These are phyloP conservation scores for Microctenopoma stevenorrisi DNA, from an alignment of 2,797 vertebrate species.

Conservation along the genomic window DNA sequence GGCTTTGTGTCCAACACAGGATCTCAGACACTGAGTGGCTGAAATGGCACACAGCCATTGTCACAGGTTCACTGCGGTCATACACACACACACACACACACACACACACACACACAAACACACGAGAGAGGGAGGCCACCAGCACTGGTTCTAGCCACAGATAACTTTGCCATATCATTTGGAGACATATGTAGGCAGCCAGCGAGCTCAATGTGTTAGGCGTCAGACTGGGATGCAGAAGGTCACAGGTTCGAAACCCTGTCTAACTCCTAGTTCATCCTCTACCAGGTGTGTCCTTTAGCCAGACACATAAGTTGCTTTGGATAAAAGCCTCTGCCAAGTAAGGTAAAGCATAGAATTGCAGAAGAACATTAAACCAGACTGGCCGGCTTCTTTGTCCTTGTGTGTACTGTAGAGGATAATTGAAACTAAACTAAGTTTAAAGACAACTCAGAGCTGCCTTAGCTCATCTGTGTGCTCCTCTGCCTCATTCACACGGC, in stretches of 20 bases:
- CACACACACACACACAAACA: constrained; percentile 25
- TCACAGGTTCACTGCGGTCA: constrained; percentile 69
- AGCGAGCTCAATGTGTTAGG: no score
- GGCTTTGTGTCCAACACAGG: constrained; percentile 76
- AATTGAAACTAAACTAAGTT: neutral
- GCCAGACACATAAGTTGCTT: no score
- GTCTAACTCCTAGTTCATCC: no score
- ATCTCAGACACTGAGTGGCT: constrained; percentile 65
- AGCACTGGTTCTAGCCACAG: constrained; percentile 6
- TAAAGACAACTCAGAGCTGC: neutral
- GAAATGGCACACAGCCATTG: constrained; percentile 72
- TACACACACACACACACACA: constrained; percentile 31
- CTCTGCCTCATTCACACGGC: neutral
- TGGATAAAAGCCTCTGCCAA: no score
- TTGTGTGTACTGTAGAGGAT: constrained; percentile 9
- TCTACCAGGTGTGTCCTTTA: no score
- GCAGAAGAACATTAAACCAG: constrained; percentile 7
- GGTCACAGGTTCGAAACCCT: no score
- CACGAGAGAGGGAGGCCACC: constrained; percentile 5
- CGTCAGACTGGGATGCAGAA: no score
- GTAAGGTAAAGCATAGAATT: constrained; percentile 6
- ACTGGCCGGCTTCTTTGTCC: constrained; percentile 1
- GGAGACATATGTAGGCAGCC: neutral
- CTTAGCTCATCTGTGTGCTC: neutral
- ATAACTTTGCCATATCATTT: constrained; percentile 24